Base-by-base conservation (phyloP, 1,140 invertebrate species). In the Chrysoperla carnea region DNA sequence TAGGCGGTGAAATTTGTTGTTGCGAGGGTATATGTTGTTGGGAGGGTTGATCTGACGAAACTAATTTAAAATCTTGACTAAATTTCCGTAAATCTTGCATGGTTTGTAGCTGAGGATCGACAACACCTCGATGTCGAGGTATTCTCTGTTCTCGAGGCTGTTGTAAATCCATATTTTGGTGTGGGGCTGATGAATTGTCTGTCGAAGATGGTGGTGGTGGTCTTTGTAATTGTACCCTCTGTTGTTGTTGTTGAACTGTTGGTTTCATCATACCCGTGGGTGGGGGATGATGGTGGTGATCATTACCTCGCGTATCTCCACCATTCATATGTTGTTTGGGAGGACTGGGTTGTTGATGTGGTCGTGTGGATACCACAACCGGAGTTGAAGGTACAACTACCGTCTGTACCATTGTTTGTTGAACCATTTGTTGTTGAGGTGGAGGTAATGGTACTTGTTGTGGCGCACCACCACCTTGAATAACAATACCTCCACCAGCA, bases 1-100 rank as follows among this genome's bases (percentile, higher is more conserved):
- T 29, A 33, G 46, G 45, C 42, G 41, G 41, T 14, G 33, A 35
- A 38, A 46, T 45, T 47, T 48, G 47, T 39, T 49, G 52, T 42
- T 52, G 56, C 6, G 58, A 46, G 17, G 55, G 50, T 6, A 52
- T 42, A 42, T 31, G 37, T 40, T 44, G 40, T 3, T 23, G 2
- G 2, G 17, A 23, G n/a, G n/a, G n/a, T 23, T 42, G 11, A 42
- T 12, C 8, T 46, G 41, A 8, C 49, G 49, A 15, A 5, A 48
- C 52, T 48, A 72, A 47, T 48, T 70, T 70, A 56, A 72, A 72
- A 39, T 71, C 69, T 43, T 63, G 58, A 1, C 63, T 58, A 52
- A 71, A 71, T 45, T 64, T 62, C 38, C 66, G 64, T 13, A 70
- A 49, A 37, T 70, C 67, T 60, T 67, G 52, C 13, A 43, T 40